Evolutionary conservation across 2,888 invertebrate species (phyloP).

Genomic region (Ochropacha duplaris): DNA sequence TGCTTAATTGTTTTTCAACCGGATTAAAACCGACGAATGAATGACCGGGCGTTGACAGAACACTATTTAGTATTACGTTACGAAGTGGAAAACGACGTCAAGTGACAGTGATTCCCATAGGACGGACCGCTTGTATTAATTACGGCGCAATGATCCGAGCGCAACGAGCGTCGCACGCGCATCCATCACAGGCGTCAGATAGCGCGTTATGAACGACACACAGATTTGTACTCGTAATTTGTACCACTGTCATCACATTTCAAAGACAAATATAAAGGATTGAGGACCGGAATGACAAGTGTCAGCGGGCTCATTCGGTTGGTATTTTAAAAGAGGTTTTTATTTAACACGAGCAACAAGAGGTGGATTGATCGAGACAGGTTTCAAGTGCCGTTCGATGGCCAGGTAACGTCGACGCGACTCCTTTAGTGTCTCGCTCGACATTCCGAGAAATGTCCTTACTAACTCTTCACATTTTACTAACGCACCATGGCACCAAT

Average conservation of each 20-base stretch:
- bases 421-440: conserved; percentile 67
- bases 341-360: conserved; percentile 81
- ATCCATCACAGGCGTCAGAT: conserved; percentile 78
- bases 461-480: conserved; percentile 58
- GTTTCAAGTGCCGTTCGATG: conserved; percentile 79
- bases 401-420: conserved; percentile 63
- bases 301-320: conserved; percentile 74
- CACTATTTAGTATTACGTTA: conserved; percentile 63
- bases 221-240: conserved; percentile 82
- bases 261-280: conserved; percentile 83
- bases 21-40: conserved; percentile 58
- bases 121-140: conserved; percentile 71
- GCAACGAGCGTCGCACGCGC: conserved; percentile 50
- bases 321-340: conserved; percentile 80
- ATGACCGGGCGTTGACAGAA: conserved; percentile 59
- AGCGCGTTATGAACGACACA: conserved; percentile 78
- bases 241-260: conserved; percentile 83
- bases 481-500: conserved; percentile 52
- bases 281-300: conserved; percentile 81
- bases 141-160: conserved; percentile 73
- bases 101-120: conserved; percentile 76
- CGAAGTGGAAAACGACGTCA: conserved; percentile 67
- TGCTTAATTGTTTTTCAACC: conserved; percentile 48
- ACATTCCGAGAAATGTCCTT: conserved; percentile 78
- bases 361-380: conserved; percentile 82